Conservation (phyloP, 2,888 invertebrate genomes). For the Stenotaenia linearis region DNA sequence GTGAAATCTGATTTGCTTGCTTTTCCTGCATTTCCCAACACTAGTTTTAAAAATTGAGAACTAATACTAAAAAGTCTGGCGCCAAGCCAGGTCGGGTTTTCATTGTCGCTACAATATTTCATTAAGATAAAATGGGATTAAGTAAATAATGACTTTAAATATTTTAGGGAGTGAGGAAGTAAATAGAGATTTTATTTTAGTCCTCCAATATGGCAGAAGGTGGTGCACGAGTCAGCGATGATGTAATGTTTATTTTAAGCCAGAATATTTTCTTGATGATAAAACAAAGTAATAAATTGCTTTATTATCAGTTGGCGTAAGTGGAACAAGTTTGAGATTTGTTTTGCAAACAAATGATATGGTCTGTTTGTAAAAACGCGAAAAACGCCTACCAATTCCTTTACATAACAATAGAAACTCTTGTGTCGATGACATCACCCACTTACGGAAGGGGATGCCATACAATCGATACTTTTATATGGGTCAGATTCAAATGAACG, state of each 20-base stretch:
- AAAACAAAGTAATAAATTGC: background rate
- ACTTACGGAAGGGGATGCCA: background rate
- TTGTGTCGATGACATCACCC: background rate
- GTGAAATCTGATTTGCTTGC: background rate
- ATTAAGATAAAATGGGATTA: background rate
- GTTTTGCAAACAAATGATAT: background rate
- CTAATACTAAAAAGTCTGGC: background rate
- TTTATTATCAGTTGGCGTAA: background rate
- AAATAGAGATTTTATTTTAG: background rate
- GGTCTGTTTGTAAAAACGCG: background rate
- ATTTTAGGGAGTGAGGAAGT: background rate
- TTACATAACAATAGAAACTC: background rate
- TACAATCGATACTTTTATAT: background rate
- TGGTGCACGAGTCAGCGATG: background rate
- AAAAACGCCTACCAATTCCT: background rate
- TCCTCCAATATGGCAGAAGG: background rate
- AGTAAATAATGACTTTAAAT: background rate
- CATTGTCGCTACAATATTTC: too few relatives aligned
- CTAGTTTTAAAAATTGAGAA: background rate
- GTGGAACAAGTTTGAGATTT: background rate
- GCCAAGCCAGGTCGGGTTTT: background rate
- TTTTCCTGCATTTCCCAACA: background rate
- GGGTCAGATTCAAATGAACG: background rate
- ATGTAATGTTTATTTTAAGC: constrained; percentile 10
- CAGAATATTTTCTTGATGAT: background rate